Conservation (phyloP, 2,888 invertebrate species). For the Ophion slaviceki region DNA sequence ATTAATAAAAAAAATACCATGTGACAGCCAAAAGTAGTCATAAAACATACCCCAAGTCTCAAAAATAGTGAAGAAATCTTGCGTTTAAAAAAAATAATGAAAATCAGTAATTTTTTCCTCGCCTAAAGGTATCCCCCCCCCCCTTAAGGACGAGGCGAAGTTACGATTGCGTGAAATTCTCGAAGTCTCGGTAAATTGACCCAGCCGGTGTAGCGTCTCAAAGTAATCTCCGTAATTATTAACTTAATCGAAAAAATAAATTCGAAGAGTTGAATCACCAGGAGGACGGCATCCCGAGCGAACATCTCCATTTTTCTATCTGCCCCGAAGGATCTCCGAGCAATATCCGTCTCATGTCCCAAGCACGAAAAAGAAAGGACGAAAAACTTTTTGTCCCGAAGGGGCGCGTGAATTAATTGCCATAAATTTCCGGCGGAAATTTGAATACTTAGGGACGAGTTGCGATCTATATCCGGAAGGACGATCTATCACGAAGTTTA, state of each 20-base stretch:
- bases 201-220: not conserved
- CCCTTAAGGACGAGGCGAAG: not conserved
- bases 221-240: constrained; percentile 1
- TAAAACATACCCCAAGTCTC: no score
- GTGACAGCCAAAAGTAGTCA: no score
- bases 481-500: constrained; percentile 40
- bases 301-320: not conserved
- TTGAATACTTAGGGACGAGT: constrained; percentile 40
- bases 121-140: no score
- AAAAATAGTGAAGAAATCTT: no score
- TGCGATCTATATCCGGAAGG: constrained; percentile 15
- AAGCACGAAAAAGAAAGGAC: not conserved
- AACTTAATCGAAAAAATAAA: constrained; percentile 6
- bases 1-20: no score
- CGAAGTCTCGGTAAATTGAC: not conserved
- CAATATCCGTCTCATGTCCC: not conserved
- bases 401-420: constrained; percentile 32
- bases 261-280: constrained; percentile 3
- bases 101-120: no score
- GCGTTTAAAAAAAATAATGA: no score
- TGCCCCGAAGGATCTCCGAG: not conserved
- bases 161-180: not conserved
- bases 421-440: constrained; percentile 40
- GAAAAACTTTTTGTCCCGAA: constrained; percentile 10
- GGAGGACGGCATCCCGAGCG: not conserved